These are phyloP conservation scores for Pangasius sanitwongsei DNA, from an alignment of 2,797 vertebrate genomes.

Conservation along the genomic window DNA sequence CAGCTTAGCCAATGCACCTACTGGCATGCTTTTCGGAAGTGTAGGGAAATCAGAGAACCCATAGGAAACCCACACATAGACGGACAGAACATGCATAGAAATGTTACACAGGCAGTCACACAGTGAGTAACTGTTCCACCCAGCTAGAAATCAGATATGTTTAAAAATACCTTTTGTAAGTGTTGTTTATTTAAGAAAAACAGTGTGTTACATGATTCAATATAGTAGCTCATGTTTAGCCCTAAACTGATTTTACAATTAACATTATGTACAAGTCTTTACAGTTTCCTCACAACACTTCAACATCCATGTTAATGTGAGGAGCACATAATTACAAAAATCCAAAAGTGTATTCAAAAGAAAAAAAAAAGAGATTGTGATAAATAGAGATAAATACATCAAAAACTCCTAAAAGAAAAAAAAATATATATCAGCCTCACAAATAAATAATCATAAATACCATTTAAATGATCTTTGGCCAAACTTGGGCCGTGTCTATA, in stretches of 20 bases:
- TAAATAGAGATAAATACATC: conserved; percentile 82
- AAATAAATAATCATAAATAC: conserved; percentile 84
- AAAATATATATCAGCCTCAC: conserved; percentile 35
- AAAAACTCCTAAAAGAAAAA: conserved; percentile 47
- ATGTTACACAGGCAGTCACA: not conserved
- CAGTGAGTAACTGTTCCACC: not conserved
- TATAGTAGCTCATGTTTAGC: conserved; percentile 73
- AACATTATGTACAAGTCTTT: conserved; percentile 74
- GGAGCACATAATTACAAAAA: conserved; percentile 78
- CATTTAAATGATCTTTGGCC: conserved; percentile 79
- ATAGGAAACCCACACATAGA: not conserved
- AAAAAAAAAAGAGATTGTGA: conserved; percentile 74
- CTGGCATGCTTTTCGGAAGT: not conserved
- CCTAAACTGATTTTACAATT: conserved; percentile 70
- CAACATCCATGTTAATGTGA: conserved; percentile 71
- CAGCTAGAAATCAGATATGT: not conserved
- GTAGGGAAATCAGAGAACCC: not conserved
- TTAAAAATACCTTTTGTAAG: conserved; percentile 57
- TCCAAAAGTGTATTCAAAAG: conserved; percentile 72
- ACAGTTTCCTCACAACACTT: conserved; percentile 73
- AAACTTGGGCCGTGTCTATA: conserved; percentile 65
- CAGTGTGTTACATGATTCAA: conserved; percentile 80
- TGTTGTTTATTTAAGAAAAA: conserved; percentile 81
- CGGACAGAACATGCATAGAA: not conserved
- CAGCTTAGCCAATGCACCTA: not conserved